These are phyloP conservation scores for Hepsetus odoe DNA, from an alignment of 2,113 vertebrate genomes.

Conservation along the genomic window DNA sequence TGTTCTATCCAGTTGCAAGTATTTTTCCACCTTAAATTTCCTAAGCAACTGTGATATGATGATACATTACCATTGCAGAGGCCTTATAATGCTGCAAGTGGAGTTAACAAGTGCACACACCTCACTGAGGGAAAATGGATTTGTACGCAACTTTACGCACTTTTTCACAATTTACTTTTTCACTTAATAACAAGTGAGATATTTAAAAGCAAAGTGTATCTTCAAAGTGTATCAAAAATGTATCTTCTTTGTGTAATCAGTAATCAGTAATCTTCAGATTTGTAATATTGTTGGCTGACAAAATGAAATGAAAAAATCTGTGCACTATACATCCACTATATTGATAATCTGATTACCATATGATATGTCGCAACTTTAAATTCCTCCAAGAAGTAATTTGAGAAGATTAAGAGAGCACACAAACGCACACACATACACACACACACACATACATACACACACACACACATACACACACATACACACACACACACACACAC, in stretches of 20 bases:
- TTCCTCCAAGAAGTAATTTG: slow-evolving; percentile 70
- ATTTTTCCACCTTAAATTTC: slow-evolving; percentile 80
- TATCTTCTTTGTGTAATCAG: too few species aligned
- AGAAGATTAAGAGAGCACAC: slow-evolving; percentile 61
- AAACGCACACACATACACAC: slow-evolving; percentile 67
- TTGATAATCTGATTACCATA: slow-evolving; percentile 49
- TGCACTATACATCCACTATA: slow-evolving; percentile 1
- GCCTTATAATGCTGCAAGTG: slow-evolving; percentile 67
- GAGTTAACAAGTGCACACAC: too few species aligned
- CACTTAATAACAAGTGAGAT: too few species aligned
- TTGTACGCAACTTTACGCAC: too few species aligned
- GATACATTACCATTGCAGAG: slow-evolving; percentile 65
- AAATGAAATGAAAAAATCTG: neutral
- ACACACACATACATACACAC: slow-evolving; percentile 68
- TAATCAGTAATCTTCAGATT: too few species aligned
- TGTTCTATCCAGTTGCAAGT: slow-evolving; percentile 72
- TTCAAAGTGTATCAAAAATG: too few species aligned
- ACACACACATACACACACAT: slow-evolving; percentile 68
- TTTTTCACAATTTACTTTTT: too few species aligned
- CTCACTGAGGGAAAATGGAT: too few species aligned
- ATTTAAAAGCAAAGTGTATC: too few species aligned
- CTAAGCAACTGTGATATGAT: slow-evolving; percentile 73
- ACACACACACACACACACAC: slow-evolving; percentile 70
- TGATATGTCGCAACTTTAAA: slow-evolving; percentile 63
- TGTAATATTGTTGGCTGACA: too few species aligned